Base-by-base conservation (phyloP, 2,888 invertebrate species). In the Notodonta dromedarius region DNA sequence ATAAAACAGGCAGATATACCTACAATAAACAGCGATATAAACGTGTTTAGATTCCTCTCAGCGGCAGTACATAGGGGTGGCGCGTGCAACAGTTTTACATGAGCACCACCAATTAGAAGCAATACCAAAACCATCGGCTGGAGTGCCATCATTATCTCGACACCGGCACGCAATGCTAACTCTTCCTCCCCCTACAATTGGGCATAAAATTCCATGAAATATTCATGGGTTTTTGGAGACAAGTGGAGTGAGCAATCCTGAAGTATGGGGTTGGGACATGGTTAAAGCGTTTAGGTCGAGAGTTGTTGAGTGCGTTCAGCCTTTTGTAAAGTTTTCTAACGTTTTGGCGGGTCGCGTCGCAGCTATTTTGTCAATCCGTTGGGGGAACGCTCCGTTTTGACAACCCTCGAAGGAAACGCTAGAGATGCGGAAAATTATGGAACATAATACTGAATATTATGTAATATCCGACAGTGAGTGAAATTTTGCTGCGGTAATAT, bases 251-350 rank as follows among this genome's bases (percentile, higher is more conserved):
- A 93, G 93, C 92, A 93, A 82, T 89, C 92, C 88, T 90, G 86
- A 78, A 90, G 89, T 82, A 86, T 87, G 87, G 91, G 91, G 90
- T 86, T 84, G 91, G 91, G 88, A 89, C 86, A 91, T 92, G 88
- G 93, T 91, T 93, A 92, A 93, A 93, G 90, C 93, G 93, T 93
- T 93, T 93, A 93, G 88, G 88, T 84, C 67, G 89, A 93, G 93
- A 87, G 91, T 74, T 67, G 83, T 90, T 72, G 84, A 93, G 93
- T 85, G 84, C 83, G 76, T 83, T 79, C 83, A 84, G 90, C 90
- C 92, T 91, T 93, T 93, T 93, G 88, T 92, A 84, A 84, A 82
- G 88, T 86, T 89, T 89, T 86, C 90, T 90, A 90, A 89, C 91
- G 91, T 88, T 93, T 91, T 84, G 87, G 87, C 78, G 85, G 83